Conservation (phyloP, 2,797 vertebrate genomes). For the Crocidura indochinensis region DNA sequence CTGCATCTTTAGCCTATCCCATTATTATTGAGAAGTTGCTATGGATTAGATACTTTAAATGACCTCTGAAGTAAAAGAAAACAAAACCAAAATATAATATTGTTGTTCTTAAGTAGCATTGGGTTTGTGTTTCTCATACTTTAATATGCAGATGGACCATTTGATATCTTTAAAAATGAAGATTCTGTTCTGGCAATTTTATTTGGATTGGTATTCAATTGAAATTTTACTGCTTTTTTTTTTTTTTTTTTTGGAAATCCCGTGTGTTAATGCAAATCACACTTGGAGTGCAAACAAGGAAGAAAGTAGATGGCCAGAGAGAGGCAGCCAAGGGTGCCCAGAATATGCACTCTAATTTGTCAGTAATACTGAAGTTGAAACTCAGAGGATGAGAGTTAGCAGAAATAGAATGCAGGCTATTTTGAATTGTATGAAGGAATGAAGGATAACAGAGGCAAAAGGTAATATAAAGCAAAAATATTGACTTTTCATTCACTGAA, state of each 20-base stretch:
- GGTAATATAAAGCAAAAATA: slow-evolving; percentile 19
- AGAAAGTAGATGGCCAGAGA: background rate
- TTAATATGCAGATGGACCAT: background rate
- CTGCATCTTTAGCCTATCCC: background rate
- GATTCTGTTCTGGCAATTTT: background rate
- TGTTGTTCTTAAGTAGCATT: background rate
- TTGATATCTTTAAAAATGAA: background rate
- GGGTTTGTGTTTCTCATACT: slow-evolving; percentile 15
- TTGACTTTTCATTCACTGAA: background rate
- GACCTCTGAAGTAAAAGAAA: background rate
- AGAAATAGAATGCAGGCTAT: background rate
- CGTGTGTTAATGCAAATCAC: background rate
- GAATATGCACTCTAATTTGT: background rate
- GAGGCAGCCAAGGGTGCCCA: background rate
- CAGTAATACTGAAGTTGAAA: background rate
- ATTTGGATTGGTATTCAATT: background rate
- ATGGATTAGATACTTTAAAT: background rate
- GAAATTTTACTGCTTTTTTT: no score
- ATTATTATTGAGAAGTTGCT: background rate
- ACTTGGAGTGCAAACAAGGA: background rate
- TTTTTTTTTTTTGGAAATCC: background rate
- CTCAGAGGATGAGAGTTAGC: background rate
- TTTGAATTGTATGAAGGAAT: slow-evolving; percentile 15
- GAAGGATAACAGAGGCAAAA: background rate
- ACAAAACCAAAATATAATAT: background rate